These are phyloP conservation scores for Boleophthalmus pectinirostris DNA, from an alignment of 2,113 vertebrate species.

Conservation along the genomic window DNA sequence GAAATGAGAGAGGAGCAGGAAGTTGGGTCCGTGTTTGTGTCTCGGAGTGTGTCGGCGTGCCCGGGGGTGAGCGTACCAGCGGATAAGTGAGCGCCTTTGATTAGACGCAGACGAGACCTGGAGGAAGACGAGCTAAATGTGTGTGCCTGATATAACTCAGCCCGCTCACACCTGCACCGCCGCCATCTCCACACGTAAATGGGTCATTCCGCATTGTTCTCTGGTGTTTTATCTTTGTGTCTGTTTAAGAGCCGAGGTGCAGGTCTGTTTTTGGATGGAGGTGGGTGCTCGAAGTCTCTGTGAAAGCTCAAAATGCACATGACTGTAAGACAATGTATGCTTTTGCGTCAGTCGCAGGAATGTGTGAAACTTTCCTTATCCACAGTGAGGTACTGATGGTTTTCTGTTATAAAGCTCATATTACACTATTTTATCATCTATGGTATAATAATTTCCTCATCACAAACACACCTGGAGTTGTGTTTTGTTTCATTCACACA, in stretches of 20 bases:
- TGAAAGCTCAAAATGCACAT: no score
- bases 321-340: no score
- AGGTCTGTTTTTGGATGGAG: not conserved
- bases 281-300: not conserved
- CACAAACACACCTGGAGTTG: no score
- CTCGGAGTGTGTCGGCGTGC: conserved; percentile 13
- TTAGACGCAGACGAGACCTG: conserved; percentile 29
- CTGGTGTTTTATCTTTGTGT: not conserved
- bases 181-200: conserved; percentile 43
- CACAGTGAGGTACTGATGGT: no score
- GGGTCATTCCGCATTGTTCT: conserved; percentile 42
- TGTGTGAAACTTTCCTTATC: no score
- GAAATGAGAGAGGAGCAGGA: not conserved
- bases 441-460: no score
- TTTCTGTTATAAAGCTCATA: no score
- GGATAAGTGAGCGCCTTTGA: conserved; percentile 27
- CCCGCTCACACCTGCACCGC: conserved; percentile 36
- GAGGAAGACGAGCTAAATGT: conserved; percentile 35
- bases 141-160: conserved; percentile 35
- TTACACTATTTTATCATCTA: no score
- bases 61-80: conserved; percentile 4
- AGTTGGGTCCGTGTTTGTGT: not conserved
- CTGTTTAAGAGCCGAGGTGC: not conserved
- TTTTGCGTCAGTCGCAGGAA: no score
- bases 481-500: no score